Percentiles rank a stretch among this genome's conserved stretches.
Evolutionary conservation across 2,888 invertebrate genomes (phyloP).

Genomic region (Patella ulyssiponensis): DNA sequence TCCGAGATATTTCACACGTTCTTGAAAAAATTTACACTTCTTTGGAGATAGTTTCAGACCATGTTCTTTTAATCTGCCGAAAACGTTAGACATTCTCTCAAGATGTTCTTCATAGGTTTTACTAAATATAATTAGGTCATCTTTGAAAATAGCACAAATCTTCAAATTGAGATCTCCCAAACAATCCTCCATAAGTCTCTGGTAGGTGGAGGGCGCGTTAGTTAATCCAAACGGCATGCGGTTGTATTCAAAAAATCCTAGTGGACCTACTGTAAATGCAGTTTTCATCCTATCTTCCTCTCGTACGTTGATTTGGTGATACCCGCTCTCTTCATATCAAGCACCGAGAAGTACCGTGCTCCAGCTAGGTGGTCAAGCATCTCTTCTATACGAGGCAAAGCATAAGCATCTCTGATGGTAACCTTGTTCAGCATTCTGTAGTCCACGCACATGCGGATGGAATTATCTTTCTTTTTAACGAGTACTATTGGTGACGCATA

Average conservation of each 20-base stretch:
- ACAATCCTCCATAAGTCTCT: neutral
- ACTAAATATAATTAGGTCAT: slow-evolving; percentile 4
- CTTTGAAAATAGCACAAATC: neutral
- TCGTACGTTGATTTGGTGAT: neutral
- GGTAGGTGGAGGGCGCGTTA: neutral
- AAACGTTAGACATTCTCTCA: neutral
- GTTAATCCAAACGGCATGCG: neutral
- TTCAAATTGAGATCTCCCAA: neutral
- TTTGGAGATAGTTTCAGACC: too few species aligned
- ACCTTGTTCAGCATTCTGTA: neutral
- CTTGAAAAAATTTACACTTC: too few species aligned
- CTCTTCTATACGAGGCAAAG: too few species aligned
- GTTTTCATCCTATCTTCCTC: neutral
- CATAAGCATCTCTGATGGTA: too few species aligned
- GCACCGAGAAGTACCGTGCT: neutral
- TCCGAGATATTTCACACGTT: too few species aligned
- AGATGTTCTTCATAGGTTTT: neutral
- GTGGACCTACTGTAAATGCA: neutral
- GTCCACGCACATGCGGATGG: neutral
- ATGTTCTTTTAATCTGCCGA: neutral
- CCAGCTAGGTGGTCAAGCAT: neutral
- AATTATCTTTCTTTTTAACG: neutral
- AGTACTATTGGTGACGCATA: neutral
- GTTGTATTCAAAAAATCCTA: neutral
- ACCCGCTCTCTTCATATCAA: neutral